Percentiles rank a stretch among this genome's conserved stretches.
These are phyloP conservation scores for Eueides isabella DNA, from an alignment of 1,140 invertebrate species.

Conservation along the genomic window DNA sequence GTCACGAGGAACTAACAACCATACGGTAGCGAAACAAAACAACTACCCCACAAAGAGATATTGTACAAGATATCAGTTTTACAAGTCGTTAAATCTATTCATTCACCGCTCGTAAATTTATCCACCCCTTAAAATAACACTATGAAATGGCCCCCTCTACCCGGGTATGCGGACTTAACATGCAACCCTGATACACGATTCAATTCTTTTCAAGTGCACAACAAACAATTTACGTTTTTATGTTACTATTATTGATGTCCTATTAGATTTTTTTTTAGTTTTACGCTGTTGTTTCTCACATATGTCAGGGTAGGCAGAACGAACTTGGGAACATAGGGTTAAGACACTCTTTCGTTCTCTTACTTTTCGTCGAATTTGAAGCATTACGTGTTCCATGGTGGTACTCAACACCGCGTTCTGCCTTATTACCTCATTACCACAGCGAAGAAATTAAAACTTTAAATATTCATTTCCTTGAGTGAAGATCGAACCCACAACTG, in stretches of 20 bases:
- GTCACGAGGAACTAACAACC: conserved; percentile 1
- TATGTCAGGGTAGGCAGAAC: too few species aligned
- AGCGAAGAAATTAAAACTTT: too few species aligned
- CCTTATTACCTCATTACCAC: too few species aligned
- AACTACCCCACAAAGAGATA: conserved; percentile 38
- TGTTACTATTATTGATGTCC: neutral
- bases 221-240: neutral
- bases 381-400: too few species aligned
- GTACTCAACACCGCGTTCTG: too few species aligned
- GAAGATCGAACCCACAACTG: too few species aligned
- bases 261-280: neutral
- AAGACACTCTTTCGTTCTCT: too few species aligned
- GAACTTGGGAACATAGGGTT: too few species aligned
- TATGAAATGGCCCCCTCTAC: neutral
- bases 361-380: too few species aligned
- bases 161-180: neutral
- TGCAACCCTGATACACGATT: neutral
- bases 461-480: too few species aligned
- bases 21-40: conserved; percentile 43
- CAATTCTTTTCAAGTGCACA: neutral
- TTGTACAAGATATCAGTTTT: conserved; percentile 45
- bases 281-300: too few species aligned
- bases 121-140: conserved; percentile 1
- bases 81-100: conserved; percentile 57
- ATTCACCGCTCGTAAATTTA: conserved; percentile 37